phyloP scores from a whole-genome alignment of 2,113 vertebrate genomes.

The Pterocles burchelli region DNA sequence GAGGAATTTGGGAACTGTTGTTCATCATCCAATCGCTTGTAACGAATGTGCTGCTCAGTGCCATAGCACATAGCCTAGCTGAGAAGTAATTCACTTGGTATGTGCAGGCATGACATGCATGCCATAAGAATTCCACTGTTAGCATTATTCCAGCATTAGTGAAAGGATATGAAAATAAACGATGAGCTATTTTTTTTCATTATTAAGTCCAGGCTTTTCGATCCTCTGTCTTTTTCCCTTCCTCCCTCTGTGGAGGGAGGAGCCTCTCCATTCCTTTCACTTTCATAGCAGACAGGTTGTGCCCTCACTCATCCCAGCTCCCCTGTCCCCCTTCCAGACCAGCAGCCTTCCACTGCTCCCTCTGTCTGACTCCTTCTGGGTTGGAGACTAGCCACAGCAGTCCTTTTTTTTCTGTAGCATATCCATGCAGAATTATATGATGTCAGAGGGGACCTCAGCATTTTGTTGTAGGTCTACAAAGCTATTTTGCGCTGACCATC shows the following conservation, averaged over 20 bases:
- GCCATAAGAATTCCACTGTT: slow-evolving; percentile 57
- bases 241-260: background rate
- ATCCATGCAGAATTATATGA: fast-evolving
- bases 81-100: slow-evolving; percentile 65
- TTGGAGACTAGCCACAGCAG: background rate
- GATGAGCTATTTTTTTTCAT: slow-evolving; percentile 60
- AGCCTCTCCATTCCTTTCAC: background rate
- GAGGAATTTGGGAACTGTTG: slow-evolving; percentile 65
- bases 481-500: background rate
- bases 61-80: slow-evolving; percentile 44
- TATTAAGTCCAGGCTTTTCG: slow-evolving; percentile 19
- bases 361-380: background rate
- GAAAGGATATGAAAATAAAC: slow-evolving; percentile 63
- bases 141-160: slow-evolving; percentile 62
- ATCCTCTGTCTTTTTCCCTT: slow-evolving; percentile 1
- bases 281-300: background rate
- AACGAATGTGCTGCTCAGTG: slow-evolving; percentile 57
- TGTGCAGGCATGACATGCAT: slow-evolving; percentile 65
- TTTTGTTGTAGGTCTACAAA: background rate
- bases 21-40: slow-evolving; percentile 55
- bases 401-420: background rate
- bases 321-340: background rate
- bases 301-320: background rate
- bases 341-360: background rate
- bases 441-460: background rate